Evolutionary conservation across 1,140 invertebrate species (phyloP), one percentile per base, ranked within the genome.

Genomic region (Hestina assimilis): DNA sequence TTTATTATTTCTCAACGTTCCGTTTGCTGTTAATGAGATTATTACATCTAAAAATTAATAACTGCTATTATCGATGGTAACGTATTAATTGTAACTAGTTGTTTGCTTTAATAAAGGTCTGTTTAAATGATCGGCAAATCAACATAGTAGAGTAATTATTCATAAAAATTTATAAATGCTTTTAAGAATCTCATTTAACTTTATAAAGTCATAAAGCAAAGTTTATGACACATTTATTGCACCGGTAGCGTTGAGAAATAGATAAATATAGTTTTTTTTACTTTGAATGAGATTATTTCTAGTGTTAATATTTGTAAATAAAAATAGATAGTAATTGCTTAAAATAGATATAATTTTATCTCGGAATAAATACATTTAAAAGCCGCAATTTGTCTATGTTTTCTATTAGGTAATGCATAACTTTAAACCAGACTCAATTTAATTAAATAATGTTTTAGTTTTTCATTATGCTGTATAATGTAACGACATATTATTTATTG

Each of bases 231-330:
- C 33, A 64, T 55, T 56, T 59, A 63, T 63, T 48, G 70, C 69
- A 66, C 72, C 72, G 69, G 68, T 77, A 52, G 66, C 69, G 65
- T 80, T 79, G 83, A 79, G 75, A 83, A 77, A 64, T 72, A 70
- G 48, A 42, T 74, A 65, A 58, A 53, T 54, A 61, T 46, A 42
- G 45, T 63, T 71, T 66, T 71, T 74, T 75, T 75, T 73, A 78
- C 60, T 69, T 72, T 77, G 66, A 78, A 80, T 86, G 83, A 86
- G 83, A 86, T 86, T 86, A 83, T 83, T 72, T 59, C 50, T 86
- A 83, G 72, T 66, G 69, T 58, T 78, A 81, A 74, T 68, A 11
- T 52, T 17, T 59, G 57, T 59, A 59, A 52, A 59, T 59, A 59
- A 48, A 48, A 35, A 29, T 56, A 46, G 33, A 9, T 38, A 45